phyloP scores from a whole-genome alignment of 2,113 vertebrate species.

The Cyprinus carpio region DNA sequence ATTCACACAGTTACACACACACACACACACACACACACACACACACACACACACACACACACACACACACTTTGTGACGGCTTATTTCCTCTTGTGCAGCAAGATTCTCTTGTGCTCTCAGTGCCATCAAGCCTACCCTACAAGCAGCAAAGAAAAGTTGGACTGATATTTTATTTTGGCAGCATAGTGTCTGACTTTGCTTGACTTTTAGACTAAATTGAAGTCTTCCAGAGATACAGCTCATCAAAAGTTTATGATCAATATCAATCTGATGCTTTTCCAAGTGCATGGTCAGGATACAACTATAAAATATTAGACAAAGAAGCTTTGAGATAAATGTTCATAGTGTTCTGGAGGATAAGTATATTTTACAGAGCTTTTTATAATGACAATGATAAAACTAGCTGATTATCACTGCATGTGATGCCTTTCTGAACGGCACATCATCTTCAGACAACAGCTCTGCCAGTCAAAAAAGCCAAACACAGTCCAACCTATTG shows the following conservation, averaged over 20 bases:
- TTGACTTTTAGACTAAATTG: constrained; percentile 19
- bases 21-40: no score
- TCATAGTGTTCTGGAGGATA: not conserved
- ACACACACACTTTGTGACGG: constrained; percentile 17
- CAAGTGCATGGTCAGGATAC: not conserved
- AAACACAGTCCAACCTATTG: constrained; percentile 63
- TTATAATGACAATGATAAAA: not conserved
- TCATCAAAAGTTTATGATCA: not conserved
- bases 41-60: no score
- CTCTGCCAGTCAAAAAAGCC: constrained; percentile 26
- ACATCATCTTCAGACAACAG: not conserved
- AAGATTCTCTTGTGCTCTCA: constrained; percentile 38
- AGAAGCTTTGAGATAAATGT: not conserved
- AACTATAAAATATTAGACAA: not conserved
- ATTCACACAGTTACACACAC: constrained; percentile 36
- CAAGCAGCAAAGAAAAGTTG: constrained; percentile 9
- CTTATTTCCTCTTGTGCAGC: constrained; percentile 3
- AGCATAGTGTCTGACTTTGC: constrained; percentile 26
- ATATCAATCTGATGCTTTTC: not conserved
- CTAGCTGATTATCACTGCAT: not conserved
- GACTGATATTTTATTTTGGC: constrained; percentile 24
- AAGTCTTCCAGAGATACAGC: not conserved
- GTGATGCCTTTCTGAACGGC: not conserved
- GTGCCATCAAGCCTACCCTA: constrained; percentile 1
- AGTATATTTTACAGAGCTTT: not conserved